These are phyloP conservation scores for Trachelus stipa DNA, from an alignment of 2,888 invertebrate species.

Conservation along the genomic window DNA sequence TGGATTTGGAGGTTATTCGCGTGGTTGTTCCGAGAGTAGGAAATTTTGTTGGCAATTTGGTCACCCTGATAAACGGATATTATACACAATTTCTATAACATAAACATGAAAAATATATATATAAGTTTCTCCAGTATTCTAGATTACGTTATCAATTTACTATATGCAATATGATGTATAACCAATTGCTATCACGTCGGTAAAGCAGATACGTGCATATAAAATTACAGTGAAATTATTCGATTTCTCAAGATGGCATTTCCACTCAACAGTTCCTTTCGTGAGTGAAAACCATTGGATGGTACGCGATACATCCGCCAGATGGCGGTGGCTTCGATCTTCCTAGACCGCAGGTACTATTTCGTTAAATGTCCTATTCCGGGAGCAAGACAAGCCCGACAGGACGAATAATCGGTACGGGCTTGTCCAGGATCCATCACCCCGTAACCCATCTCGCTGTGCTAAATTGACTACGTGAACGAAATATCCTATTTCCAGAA, in stretches of 20 bases:
- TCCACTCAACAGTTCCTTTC: neutral
- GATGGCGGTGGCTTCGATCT: neutral
- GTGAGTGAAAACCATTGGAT: neutral
- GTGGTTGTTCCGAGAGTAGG: neutral
- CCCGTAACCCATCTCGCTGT: slow-evolving; percentile 36
- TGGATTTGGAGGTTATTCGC: slow-evolving; percentile 29
- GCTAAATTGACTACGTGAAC: slow-evolving; percentile 59
- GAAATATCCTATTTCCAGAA: slow-evolving; percentile 47
- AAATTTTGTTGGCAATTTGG: neutral
- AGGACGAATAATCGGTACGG: slow-evolving; percentile 14
- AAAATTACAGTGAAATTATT: neutral
- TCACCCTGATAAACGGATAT: neutral
- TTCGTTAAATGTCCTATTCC: slow-evolving; percentile 2
- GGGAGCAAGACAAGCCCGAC: neutral
- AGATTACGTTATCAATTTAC: neutral
- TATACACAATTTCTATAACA: neutral
- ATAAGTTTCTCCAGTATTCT: neutral
- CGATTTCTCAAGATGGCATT: neutral
- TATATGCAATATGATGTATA: neutral
- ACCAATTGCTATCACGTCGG: neutral
- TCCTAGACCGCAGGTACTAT: neutral
- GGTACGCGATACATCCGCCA: neutral
- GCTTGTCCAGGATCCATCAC: slow-evolving; percentile 45
- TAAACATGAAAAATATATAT: too few species aligned
- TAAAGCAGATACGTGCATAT: neutral